phyloP scores from a whole-genome alignment of 1,140 invertebrate species.

The Gonatopus flavifemur region DNA sequence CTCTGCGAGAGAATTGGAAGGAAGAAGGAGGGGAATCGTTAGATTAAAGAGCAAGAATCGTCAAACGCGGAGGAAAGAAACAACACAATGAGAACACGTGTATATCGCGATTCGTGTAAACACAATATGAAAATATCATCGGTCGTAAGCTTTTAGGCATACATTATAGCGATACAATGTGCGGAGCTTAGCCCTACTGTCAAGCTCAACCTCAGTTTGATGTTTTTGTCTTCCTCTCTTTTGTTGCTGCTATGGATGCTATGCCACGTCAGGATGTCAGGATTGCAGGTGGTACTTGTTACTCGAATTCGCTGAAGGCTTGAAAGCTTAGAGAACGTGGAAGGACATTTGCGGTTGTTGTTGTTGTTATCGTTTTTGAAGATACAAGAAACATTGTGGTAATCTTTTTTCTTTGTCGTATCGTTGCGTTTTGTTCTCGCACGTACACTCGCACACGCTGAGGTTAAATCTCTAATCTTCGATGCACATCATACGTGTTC shows the following conservation, averaged over 20 bases:
- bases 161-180: conserved; percentile 53
- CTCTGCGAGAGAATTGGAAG: conserved; percentile 21
- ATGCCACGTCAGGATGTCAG: conserved; percentile 43
- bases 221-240: no score
- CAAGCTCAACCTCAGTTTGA: conserved; percentile 9
- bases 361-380: no score
- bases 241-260: conserved; percentile 17
- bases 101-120: conserved; percentile 20
- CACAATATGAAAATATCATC: conserved; percentile 51
- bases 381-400: no score
- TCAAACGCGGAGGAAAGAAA: conserved; percentile 13
- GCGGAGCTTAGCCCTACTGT: conserved; percentile 39
- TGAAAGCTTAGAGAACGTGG: conserved; percentile 16
- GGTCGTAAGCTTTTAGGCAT: conserved; percentile 42
- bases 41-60: conserved; percentile 18
- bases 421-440: no score
- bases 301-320: conserved; percentile 23
- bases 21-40: conserved; percentile 1
- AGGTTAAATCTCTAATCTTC: no score
- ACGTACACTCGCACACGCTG: no score
- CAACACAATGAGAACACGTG: conserved; percentile 20
- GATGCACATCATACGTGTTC: no score
- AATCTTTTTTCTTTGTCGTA: no score
- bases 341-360: conserved; percentile 7
- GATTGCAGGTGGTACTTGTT: conserved; percentile 31